Evolutionary conservation across 2,113 vertebrate species (phyloP).

Genomic region (Mionectes macconnelli): DNA sequence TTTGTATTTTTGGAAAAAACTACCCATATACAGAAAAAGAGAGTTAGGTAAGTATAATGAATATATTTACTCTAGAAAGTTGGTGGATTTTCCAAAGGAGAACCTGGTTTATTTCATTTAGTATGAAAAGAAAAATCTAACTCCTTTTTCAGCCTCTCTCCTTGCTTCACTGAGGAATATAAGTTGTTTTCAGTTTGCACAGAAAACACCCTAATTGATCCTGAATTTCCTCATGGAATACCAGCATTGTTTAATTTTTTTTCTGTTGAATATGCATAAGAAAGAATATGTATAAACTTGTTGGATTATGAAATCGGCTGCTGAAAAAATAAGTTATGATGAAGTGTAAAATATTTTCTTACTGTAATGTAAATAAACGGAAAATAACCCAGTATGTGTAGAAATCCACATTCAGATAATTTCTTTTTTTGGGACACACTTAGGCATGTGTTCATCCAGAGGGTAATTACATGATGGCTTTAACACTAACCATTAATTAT

Average conservation of each 20-base stretch:
- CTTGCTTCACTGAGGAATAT: neutral
- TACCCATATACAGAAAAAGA: neutral
- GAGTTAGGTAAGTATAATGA: neutral
- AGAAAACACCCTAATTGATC: neutral
- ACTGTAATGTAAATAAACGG: neutral
- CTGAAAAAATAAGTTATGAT: neutral
- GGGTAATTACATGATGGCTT: neutral
- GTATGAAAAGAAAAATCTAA: neutral
- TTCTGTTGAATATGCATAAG: neutral
- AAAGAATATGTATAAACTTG: neutral
- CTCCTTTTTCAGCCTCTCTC: neutral
- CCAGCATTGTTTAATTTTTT: neutral
- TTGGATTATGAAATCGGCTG: neutral
- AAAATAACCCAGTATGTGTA: rapidly evolving
- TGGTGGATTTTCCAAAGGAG: neutral
- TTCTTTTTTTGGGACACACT: neutral
- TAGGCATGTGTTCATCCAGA: neutral
- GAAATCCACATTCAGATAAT: neutral
- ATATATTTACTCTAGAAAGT: neutral
- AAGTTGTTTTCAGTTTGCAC: neutral
- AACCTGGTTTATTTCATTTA: neutral
- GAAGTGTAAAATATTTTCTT: neutral
- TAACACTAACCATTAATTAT: neutral
- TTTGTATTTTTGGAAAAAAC: neutral
- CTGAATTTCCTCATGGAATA: neutral